Conservation (phyloP, 2,113 vertebrate genomes). For the Climacteris rufus region DNA sequence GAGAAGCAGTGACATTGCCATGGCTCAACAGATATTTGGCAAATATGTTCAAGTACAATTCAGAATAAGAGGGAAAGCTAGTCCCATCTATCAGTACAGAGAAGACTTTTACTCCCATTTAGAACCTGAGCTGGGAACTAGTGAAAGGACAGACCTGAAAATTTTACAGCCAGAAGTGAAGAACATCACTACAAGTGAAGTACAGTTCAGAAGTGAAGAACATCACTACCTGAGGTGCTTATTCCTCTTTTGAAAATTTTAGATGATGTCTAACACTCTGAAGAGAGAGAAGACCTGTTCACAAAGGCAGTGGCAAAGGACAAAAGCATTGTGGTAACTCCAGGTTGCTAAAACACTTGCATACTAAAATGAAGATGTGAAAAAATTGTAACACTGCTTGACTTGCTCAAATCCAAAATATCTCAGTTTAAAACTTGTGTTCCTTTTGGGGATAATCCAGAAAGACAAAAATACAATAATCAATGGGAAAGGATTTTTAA, state of each 20-base stretch:
- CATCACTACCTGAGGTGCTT: background rate
- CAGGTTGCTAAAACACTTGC: background rate
- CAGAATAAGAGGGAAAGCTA: background rate
- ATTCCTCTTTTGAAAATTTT: background rate
- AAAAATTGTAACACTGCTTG: background rate
- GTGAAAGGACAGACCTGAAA: background rate
- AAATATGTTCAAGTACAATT: background rate
- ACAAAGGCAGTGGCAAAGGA: background rate
- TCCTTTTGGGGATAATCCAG: background rate
- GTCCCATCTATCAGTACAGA: background rate
- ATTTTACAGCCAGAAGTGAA: background rate
- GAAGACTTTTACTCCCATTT: background rate
- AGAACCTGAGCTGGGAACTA: background rate
- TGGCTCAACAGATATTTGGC: background rate
- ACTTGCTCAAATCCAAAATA: background rate
- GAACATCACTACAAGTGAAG: background rate
- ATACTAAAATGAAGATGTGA: background rate
- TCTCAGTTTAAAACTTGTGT: background rate
- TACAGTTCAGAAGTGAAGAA: background rate
- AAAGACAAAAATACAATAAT: background rate
- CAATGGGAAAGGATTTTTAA: background rate
- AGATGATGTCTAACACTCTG: background rate
- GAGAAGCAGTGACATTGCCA: background rate
- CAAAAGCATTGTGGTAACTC: background rate
- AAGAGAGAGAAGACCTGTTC: background rate